These are phyloP conservation scores for Bedellia somnulentella DNA, from an alignment of 2,888 invertebrate genomes.

Conservation along the genomic window DNA sequence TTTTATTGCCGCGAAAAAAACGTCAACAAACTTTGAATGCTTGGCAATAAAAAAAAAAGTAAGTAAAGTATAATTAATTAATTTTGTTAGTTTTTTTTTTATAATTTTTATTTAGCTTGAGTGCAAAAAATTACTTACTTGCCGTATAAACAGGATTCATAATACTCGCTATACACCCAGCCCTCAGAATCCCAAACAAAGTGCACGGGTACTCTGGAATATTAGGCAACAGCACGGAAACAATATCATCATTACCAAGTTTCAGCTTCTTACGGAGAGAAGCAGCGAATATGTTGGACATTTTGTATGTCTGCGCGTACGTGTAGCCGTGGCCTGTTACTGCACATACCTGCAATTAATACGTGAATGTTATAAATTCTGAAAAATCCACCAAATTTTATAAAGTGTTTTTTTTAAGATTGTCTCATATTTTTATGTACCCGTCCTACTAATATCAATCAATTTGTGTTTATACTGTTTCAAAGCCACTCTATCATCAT, in stretches of 20 bases:
- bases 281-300: slow-evolving; percentile 64
- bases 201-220: slow-evolving; percentile 72
- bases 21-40: too few species aligned
- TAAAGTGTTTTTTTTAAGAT: too few species aligned
- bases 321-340: slow-evolving; percentile 74
- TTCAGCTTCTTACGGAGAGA: slow-evolving; percentile 67
- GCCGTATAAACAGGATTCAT: slow-evolving; percentile 66
- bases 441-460: too few species aligned
- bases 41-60: too few species aligned
- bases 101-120: too few species aligned
- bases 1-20: too few species aligned
- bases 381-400: too few species aligned
- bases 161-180: slow-evolving; percentile 69
- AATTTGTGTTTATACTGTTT: too few species aligned
- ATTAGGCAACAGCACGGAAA: slow-evolving; percentile 75
- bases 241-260: slow-evolving; percentile 64
- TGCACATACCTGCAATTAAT: slow-evolving; percentile 67
- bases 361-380: slow-evolving; percentile 2
- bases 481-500: too few species aligned
- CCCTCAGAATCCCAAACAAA: slow-evolving; percentile 66
- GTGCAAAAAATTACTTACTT: slow-evolving; percentile 18
- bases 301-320: slow-evolving; percentile 65
- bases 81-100: too few species aligned
- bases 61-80: too few species aligned
- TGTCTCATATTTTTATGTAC: too few species aligned